A percentile compares a stretch with the other conserved stretches of the same genome.
Conservation (phyloP, 2,888 invertebrate genomes). For the Tenthredo distinguenda region DNA sequence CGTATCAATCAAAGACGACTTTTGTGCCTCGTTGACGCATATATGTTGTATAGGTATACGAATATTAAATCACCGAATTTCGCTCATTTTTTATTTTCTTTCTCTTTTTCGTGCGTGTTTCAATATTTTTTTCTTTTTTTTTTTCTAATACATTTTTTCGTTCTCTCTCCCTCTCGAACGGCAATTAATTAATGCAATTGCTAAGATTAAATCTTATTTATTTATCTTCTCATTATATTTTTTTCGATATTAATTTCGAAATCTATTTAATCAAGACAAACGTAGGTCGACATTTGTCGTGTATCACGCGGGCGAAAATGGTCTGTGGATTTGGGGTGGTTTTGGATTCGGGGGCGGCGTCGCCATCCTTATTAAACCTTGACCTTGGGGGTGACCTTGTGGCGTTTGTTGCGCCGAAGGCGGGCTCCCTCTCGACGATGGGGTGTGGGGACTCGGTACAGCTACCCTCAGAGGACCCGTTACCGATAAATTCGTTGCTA, state of each 20-base stretch:
- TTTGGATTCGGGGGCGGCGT: conserved; percentile 75
- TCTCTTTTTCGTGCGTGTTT: background rate
- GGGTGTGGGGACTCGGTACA: conserved; percentile 76
- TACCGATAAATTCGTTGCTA: conserved; percentile 76
- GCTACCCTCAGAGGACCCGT: conserved; percentile 75
- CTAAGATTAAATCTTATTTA: background rate
- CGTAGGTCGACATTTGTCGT: background rate
- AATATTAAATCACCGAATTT: too few species aligned
- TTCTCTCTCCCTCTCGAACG: background rate
- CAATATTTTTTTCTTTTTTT: background rate
- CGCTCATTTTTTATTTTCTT: too few species aligned
- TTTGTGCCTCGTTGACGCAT: too few species aligned
- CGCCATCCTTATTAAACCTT: conserved; percentile 72
- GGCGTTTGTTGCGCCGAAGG: conserved; percentile 66
- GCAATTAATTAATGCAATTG: background rate
- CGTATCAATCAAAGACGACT: too few species aligned
- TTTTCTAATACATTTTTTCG: background rate
- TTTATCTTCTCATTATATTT: background rate
- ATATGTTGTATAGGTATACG: too few species aligned
- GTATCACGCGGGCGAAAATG: conserved; percentile 78
- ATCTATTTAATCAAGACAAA: too few species aligned
- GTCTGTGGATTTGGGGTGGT: conserved; percentile 76
- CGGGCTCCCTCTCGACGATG: conserved; percentile 76
- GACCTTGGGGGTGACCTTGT: conserved; percentile 69
- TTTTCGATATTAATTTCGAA: too few species aligned